Conservation (phyloP, 2,888 invertebrate species). For the Melieria picta region DNA sequence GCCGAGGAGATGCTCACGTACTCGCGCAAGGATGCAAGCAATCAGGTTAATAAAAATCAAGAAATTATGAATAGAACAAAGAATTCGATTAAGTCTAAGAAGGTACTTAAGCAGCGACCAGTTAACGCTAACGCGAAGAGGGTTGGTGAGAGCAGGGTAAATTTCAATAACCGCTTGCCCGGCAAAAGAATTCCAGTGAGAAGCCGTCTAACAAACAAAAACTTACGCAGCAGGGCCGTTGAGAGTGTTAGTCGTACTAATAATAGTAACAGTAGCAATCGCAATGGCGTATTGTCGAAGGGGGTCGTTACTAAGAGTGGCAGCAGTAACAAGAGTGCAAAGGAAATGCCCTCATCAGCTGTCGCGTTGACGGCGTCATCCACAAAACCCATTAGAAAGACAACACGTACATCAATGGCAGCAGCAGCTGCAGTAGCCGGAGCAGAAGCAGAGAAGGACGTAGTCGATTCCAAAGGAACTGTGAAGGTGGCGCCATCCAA, state of each 20-base stretch:
- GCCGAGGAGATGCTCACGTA: conserved; percentile 77
- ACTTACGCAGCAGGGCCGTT: conserved; percentile 1
- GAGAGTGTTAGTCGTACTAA: conserved; percentile 37
- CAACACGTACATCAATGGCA: conserved; percentile 60
- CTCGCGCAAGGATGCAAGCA: conserved; percentile 79
- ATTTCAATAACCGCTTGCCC: conserved; percentile 32
- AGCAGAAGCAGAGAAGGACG: conserved; percentile 17
- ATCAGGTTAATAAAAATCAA: conserved; percentile 80
- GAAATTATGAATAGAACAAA: conserved; percentile 49
- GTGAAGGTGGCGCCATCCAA: not conserved
- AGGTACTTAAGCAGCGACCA: conserved; percentile 23
- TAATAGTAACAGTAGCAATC: conserved; percentile 38
- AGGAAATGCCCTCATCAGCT: conserved; percentile 4
- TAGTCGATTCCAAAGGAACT: not conserved
- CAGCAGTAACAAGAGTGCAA: conserved; percentile 40
- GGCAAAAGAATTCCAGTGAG: conserved; percentile 7
- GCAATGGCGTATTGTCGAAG: conserved; percentile 23
- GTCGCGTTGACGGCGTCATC: conserved; percentile 18
- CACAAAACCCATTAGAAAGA: conserved; percentile 57
- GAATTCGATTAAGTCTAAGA: conserved; percentile 36
- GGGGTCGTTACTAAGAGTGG: conserved; percentile 38
- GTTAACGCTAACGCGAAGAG: conserved; percentile 35
- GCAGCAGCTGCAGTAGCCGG: conserved; percentile 46
- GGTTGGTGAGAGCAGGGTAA: conserved; percentile 20
- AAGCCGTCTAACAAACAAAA: not conserved